These are phyloP conservation scores for Acromyrmex heyeri DNA, from an alignment of 1,140 invertebrate genomes.

Conservation along the genomic window DNA sequence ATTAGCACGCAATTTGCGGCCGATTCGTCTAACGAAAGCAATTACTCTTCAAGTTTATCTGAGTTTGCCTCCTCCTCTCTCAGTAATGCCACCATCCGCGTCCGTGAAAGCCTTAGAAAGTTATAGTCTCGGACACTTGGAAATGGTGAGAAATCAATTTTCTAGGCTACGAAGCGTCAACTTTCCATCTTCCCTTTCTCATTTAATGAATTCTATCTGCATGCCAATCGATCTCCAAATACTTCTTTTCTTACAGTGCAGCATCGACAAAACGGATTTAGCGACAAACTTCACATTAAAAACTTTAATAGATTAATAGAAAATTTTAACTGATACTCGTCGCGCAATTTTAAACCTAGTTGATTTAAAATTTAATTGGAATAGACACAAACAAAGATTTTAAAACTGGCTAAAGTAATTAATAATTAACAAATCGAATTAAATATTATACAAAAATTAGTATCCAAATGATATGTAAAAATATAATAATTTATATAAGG, in stretches of 20 bases:
- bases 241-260: neutral
- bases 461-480: neutral
- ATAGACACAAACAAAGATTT: neutral
- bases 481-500: neutral
- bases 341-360: neutral
- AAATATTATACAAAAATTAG: neutral
- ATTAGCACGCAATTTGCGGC: constrained; percentile 58
- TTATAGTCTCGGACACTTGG: constrained; percentile 40
- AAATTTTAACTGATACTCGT: neutral
- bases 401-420: neutral
- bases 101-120: constrained; percentile 40
- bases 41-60: constrained; percentile 63
- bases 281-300: constrained; percentile 6
- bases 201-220: constrained; percentile 66
- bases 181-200: constrained; percentile 59
- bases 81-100: constrained; percentile 5
- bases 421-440: neutral
- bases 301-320: constrained; percentile 17
- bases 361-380: neutral
- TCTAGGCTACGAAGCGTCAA: constrained; percentile 56
- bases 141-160: constrained; percentile 70
- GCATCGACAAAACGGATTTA: neutral
- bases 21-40: constrained; percentile 68
- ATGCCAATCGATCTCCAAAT: constrained; percentile 39
- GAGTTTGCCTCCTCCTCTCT: constrained; percentile 31